Conservation (phyloP, 2,888 invertebrate genomes). For the Tachina lurida region DNA sequence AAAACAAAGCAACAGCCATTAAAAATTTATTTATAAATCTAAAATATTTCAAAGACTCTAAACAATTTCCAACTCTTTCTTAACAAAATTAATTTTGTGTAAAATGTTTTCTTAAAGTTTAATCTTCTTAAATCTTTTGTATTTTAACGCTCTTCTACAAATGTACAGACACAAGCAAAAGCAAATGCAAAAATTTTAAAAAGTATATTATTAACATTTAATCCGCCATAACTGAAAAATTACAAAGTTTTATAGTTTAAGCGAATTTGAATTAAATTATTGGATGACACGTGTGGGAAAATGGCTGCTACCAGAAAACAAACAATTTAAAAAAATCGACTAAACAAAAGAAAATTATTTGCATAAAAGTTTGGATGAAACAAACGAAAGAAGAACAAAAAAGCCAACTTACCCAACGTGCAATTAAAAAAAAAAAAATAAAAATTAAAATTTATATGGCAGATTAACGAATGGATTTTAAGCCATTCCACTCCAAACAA, state of each 20-base stretch:
- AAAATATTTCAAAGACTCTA: background rate
- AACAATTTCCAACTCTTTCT: too few relatives aligned
- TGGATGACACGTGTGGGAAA: constrained; percentile 69
- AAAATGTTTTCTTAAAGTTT: constrained; percentile 17
- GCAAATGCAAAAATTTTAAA: constrained; percentile 16
- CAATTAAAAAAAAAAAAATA: constrained; percentile 51
- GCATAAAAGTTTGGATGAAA: constrained; percentile 18
- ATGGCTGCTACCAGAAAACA: background rate
- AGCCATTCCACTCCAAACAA: background rate
- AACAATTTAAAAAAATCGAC: background rate
- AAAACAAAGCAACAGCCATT: too few relatives aligned
- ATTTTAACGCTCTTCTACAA: background rate
- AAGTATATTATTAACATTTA: constrained; percentile 41
- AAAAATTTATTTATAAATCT: background rate
- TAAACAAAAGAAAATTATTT: constrained; percentile 56
- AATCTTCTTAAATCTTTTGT: constrained; percentile 56
- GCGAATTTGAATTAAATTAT: constrained; percentile 54
- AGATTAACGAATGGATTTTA: constrained; percentile 41
- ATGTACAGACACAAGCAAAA: too few relatives aligned
- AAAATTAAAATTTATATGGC: constrained; percentile 44
- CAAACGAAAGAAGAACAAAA: constrained; percentile 7
- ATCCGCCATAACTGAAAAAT: constrained; percentile 50
- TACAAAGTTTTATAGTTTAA: constrained; percentile 44
- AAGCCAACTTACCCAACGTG: constrained; percentile 45
- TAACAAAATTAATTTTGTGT: too few relatives aligned